phyloP scores from a whole-genome alignment of 1,140 invertebrate genomes.

The Cotesia chilonis region DNA sequence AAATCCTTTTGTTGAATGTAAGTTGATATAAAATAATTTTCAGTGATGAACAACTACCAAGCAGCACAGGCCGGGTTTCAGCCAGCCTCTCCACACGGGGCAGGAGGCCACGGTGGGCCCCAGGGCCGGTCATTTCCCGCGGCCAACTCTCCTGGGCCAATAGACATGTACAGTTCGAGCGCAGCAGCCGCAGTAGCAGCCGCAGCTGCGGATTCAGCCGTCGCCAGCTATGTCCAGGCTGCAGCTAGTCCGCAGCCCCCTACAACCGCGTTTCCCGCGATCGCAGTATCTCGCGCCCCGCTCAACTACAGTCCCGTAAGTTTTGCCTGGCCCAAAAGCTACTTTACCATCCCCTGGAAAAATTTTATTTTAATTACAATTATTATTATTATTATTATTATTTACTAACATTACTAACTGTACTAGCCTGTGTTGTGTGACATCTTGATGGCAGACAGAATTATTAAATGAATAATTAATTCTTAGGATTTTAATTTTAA shows the following conservation, averaged over 20 bases:
- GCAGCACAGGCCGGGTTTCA: conserved; percentile 79
- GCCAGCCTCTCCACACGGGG: conserved; percentile 73
- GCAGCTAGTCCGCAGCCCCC: conserved; percentile 87
- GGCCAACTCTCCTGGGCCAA: conserved; percentile 86
- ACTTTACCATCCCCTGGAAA: too few species aligned
- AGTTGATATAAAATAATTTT: conserved; percentile 48
- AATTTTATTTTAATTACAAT: too few species aligned
- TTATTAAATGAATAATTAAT: not conserved
- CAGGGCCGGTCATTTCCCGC: conserved; percentile 83
- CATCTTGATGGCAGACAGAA: not conserved
- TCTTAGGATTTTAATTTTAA: not conserved
- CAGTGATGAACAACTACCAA: conserved; percentile 96
- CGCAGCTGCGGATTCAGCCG: conserved; percentile 66
- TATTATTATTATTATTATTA: not conserved
- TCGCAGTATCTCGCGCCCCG: conserved; percentile 87
- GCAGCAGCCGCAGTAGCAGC: conserved; percentile 75
- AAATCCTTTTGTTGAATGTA: too few species aligned
- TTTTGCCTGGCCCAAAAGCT: conserved; percentile 42
- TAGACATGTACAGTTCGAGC: conserved; percentile 88
- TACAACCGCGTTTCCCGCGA: conserved; percentile 82
- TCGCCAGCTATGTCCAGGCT: conserved; percentile 88
- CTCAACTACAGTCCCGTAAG: conserved; percentile 90
- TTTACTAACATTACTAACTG: conserved; percentile 33
- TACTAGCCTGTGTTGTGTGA: conserved; percentile 15
- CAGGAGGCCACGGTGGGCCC: conserved; percentile 69